Conservation (phyloP, 2,113 vertebrate species). For the Balaenoptera acutorostrata region DNA sequence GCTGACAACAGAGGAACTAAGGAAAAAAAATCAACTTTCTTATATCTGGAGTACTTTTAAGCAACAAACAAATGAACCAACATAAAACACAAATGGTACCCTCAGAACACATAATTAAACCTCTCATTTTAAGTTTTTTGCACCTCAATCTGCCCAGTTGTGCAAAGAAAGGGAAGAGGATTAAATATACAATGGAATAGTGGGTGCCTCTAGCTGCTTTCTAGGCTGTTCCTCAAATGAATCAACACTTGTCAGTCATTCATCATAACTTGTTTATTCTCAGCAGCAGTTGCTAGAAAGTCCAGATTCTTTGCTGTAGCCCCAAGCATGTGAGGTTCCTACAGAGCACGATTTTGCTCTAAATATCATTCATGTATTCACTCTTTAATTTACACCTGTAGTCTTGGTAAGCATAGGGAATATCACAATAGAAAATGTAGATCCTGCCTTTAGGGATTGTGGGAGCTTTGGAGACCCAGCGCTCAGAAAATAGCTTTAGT, state of each 20-base stretch:
- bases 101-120: background rate
- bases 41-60: background rate
- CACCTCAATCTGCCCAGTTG: background rate
- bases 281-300: background rate
- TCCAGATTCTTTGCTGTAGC: background rate
- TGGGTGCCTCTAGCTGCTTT: background rate
- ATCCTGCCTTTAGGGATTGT: background rate
- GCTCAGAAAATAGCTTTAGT: background rate
- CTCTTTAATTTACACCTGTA: background rate
- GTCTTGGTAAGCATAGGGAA: background rate
- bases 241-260: background rate
- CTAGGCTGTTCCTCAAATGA: background rate
- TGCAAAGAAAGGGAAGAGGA: background rate
- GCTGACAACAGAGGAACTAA: background rate
- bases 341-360: background rate
- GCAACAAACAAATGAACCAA: background rate
- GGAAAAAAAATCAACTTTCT: background rate
- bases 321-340: background rate
- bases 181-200: background rate
- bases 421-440: background rate
- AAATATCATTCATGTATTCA: background rate
- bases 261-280: background rate
- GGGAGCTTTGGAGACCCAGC: background rate
- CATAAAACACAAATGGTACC: background rate
- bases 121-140: background rate